Evolutionary conservation across 2,113 vertebrate species (phyloP).

Genomic region (Gobiocypris rarus): DNA sequence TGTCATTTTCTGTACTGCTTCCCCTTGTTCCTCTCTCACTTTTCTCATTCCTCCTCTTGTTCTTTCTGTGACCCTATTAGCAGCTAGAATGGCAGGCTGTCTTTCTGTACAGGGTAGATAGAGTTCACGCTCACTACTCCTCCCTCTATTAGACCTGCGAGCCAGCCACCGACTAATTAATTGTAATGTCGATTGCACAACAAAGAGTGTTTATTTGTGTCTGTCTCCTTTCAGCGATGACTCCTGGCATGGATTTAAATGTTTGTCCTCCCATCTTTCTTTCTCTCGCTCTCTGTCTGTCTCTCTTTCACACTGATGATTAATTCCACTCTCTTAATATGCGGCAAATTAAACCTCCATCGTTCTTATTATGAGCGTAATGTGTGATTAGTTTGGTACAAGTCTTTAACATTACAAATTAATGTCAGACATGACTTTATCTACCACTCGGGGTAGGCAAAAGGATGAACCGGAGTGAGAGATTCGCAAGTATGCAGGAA

Average conservation of each 20-base stretch:
- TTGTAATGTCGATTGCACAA: slow-evolving; percentile 24
- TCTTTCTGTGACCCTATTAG: slow-evolving; percentile 39
- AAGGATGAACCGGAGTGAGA: neutral
- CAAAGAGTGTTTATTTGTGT: slow-evolving; percentile 16
- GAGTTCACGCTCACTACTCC: slow-evolving; percentile 30
- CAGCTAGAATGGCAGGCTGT: slow-evolving; percentile 8
- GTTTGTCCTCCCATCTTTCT: slow-evolving; percentile 30
- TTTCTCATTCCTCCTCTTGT: slow-evolving; percentile 46
- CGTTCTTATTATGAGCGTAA: slow-evolving; percentile 41
- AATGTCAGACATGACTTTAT: slow-evolving; percentile 57
- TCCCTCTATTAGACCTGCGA: slow-evolving; percentile 40
- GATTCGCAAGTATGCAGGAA: neutral
- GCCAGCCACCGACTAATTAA: slow-evolving; percentile 39
- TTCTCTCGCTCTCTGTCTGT: slow-evolving; percentile 6
- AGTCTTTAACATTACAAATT: slow-evolving; percentile 53
- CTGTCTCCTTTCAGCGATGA: neutral
- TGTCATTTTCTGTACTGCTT: slow-evolving; percentile 1
- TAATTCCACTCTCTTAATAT: slow-evolving; percentile 54
- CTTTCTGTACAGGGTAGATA: slow-evolving; percentile 3
- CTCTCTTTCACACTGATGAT: slow-evolving; percentile 9
- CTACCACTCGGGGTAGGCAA: slow-evolving; percentile 29
- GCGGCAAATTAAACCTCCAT: slow-evolving; percentile 54
- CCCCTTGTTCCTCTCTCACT: neutral
- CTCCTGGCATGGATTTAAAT: neutral
- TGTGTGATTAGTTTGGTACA: slow-evolving; percentile 54